Conservation (phyloP, 2,113 vertebrate genomes). For the Rhinichthys klamathensis region DNA sequence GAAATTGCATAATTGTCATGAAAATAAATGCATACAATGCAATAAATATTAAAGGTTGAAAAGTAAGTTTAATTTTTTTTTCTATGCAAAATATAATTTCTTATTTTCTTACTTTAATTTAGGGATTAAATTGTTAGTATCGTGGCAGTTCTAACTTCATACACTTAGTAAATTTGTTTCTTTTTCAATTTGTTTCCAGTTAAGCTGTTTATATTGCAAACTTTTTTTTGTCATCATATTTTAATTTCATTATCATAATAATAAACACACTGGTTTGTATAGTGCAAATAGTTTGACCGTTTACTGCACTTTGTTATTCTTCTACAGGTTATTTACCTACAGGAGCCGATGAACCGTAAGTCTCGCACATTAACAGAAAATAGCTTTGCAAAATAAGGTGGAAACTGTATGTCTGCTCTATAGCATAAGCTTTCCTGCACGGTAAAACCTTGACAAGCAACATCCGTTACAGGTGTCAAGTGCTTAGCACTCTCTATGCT, state of each 20-base stretch:
- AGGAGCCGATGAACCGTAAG: no score
- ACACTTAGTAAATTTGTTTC: background rate
- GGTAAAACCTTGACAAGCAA: background rate
- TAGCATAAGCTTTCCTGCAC: background rate
- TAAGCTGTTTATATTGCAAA: no score
- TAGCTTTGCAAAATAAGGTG: no score
- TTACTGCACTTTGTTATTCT: no score
- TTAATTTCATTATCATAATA: no score
- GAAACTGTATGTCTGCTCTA: background rate
- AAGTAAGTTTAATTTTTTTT: background rate
- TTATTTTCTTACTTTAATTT: background rate
- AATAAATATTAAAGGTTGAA: background rate
- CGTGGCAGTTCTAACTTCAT: background rate
- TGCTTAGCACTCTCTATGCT: background rate
- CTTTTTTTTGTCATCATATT: no score
- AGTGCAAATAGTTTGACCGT: no score
- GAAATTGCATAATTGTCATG: background rate
- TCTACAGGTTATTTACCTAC: no score
- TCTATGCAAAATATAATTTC: background rate
- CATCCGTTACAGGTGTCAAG: conserved; percentile 41
- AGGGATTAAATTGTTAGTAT: background rate
- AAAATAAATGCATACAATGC: background rate
- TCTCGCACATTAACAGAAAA: no score
- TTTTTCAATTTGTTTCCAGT: background rate
- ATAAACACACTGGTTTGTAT: no score